These are phyloP conservation scores for Latrodectus hesperus DNA, from an alignment of 2,888 invertebrate species.

Conservation along the genomic window DNA sequence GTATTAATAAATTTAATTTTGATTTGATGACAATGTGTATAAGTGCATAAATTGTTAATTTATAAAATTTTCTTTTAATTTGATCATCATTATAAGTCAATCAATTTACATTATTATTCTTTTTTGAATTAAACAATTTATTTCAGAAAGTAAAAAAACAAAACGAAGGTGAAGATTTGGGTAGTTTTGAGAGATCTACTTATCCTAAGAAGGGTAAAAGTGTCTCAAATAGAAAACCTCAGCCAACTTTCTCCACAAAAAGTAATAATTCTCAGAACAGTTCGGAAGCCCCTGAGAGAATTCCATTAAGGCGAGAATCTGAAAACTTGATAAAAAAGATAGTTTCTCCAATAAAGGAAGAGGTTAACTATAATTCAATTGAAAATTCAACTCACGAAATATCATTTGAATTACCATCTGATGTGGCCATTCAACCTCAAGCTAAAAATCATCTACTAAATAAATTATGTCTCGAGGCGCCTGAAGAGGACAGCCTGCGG, in stretches of 20 bases:
- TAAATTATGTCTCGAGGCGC: conserved; percentile 44
- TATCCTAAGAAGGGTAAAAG: conserved; percentile 53
- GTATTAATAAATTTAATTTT: too few relatives aligned
- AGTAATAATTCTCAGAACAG: conserved; percentile 10
- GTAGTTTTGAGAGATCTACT: conserved; percentile 53
- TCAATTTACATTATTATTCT: too few relatives aligned
- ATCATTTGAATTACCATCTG: conserved; percentile 34
- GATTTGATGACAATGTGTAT: too few relatives aligned
- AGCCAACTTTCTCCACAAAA: conserved; percentile 36
- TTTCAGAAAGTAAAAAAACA: conserved; percentile 68
- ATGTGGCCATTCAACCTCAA: conserved; percentile 16
- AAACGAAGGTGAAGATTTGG: conserved; percentile 54
- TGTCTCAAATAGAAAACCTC: conserved; percentile 27
- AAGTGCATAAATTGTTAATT: too few relatives aligned
- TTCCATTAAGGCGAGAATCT: conserved; percentile 23
- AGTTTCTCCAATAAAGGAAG: conserved; percentile 65
- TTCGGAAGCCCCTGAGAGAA: conserved; percentile 33
- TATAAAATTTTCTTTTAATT: too few relatives aligned
- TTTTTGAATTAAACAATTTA: too few relatives aligned
- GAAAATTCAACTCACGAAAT: conserved; percentile 39
- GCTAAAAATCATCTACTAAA: conserved; percentile 39
- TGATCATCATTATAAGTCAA: too few relatives aligned
- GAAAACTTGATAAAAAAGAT: conserved; percentile 55
- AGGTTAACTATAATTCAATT: conserved; percentile 38
- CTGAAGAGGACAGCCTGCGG: conserved; percentile 64